A percentile compares a stretch with the other conserved stretches of the same genome.
These are phyloP conservation scores for Psilanteris sp. DNA, from an alignment of 1,140 invertebrate species.

Conservation along the genomic window DNA sequence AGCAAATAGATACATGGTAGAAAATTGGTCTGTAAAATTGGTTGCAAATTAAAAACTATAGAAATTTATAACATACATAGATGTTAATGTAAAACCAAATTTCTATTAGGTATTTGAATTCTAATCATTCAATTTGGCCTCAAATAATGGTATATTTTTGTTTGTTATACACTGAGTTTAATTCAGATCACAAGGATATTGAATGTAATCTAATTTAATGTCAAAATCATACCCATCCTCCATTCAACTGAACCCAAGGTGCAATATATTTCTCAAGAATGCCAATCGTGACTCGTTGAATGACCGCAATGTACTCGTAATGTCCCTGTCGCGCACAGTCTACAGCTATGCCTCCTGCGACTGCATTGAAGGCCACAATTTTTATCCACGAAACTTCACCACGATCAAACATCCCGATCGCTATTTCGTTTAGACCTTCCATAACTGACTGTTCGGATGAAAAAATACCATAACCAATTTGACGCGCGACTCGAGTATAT, in stretches of 20 bases:
- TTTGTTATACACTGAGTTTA: neutral
- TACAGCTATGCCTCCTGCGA: constrained; percentile 85
- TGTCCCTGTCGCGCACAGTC: constrained; percentile 85
- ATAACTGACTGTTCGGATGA: constrained; percentile 81
- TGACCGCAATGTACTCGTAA: constrained; percentile 83
- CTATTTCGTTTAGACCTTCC: constrained; percentile 82
- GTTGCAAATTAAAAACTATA: too few relatives aligned
- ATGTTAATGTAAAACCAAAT: too few relatives aligned
- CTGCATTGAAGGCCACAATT: constrained; percentile 84
- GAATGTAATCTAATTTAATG: too few relatives aligned
- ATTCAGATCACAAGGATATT: too few relatives aligned
- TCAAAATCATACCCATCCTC: constrained; percentile 83
- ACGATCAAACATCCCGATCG: constrained; percentile 81
- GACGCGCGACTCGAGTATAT: constrained; percentile 82
- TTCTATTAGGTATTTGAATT: too few relatives aligned
- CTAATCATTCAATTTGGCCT: too few relatives aligned
- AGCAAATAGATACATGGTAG: too few relatives aligned
- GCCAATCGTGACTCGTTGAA: constrained; percentile 82
- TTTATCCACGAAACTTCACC: constrained; percentile 85
- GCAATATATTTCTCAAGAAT: constrained; percentile 85
- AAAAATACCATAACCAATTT: constrained; percentile 80
- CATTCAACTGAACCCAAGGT: constrained; percentile 85
- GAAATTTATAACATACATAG: too few relatives aligned
- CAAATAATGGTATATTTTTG: too few relatives aligned
- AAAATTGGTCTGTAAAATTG: too few relatives aligned